Evolutionary conservation across 2,113 vertebrate genomes (phyloP), one percentile per base, ranked within the genome.

Genomic region (Crotophaga sulcirostris): DNA sequence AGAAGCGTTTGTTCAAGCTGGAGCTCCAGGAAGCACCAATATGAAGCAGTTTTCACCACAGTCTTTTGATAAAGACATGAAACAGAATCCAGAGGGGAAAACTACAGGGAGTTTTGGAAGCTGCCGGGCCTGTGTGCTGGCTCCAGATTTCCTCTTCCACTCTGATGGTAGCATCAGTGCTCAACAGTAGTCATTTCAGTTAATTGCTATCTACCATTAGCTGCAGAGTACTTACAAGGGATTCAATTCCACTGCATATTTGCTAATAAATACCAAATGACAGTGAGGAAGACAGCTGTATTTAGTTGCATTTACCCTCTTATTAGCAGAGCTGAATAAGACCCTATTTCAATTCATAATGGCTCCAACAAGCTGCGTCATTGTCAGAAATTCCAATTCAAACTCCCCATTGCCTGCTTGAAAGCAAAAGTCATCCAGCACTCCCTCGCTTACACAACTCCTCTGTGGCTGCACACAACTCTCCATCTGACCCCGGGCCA

Each of bases 201-300:
- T 95, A 93, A 96, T 96, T 97, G 94, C 96, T 78, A 68, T 87
- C 95, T 90, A 73, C 93, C 94, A 92, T 94, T 96, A 96, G 96
- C 94, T 92, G 85, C 95, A 94, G 88, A 90, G 93, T 76, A 96
- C 96, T 97, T 90, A 90, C 33, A n/a, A 63, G 93, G 64, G 88
- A 92, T 95, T 97, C 94, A 96, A 93, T 96, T 96, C 94, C 87
- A 92, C 79, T 78, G 94, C 92, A 89, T 94, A 93, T 96, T 97
- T 96, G 92, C 94, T 94, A 97, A 96, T 91, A 96, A 96, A 96
- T 93, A 75, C 93, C 96, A 93, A 96, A 95, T 87, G 93, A 74
- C 93, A 96, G 93, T 1, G 23, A 84, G 79, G 92, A 74, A 93
- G 93, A 94, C 85, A 93, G 94, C 83, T 95, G 96, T 96, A 96